phyloP scores from a whole-genome alignment of 2,797 vertebrate genomes.

The Poeciliopsis paucimaculata region DNA sequence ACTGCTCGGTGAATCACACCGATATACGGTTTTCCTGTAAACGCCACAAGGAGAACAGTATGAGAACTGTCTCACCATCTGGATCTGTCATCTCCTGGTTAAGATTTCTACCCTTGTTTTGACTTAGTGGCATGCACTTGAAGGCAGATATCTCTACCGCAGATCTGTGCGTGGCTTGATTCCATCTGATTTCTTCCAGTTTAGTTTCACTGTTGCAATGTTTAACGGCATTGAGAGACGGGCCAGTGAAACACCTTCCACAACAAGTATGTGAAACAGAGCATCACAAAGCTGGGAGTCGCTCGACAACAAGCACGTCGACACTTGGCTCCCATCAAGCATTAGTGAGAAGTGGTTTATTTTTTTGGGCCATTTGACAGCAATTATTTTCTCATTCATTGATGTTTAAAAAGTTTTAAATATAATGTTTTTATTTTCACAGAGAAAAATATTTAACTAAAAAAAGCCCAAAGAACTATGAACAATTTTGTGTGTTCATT shows the following conservation, averaged over 20 bases:
- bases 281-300: not conserved
- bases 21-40: slow-evolving; percentile 29
- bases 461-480: too few species aligned
- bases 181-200: slow-evolving; percentile 18
- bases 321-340: not conserved
- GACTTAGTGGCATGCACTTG: slow-evolving; percentile 26
- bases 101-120: slow-evolving; percentile 29
- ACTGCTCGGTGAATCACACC: not conserved
- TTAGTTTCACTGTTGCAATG: slow-evolving; percentile 5
- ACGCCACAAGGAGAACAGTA: slow-evolving; percentile 1
- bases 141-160: slow-evolving; percentile 6
- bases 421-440: not conserved
- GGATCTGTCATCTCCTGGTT: slow-evolving; percentile 31
- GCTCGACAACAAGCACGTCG: not conserved
- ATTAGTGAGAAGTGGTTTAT: not conserved
- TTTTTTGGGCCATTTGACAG: not conserved
- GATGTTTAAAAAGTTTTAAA: too few species aligned
- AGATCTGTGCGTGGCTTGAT: slow-evolving; percentile 33
- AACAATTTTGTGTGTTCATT: too few species aligned
- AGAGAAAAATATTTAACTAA: not conserved
- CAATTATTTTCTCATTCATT: not conserved
- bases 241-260: not conserved
- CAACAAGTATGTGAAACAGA: not conserved
- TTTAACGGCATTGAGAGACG: not conserved
- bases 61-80: slow-evolving; percentile 30